Evolutionary conservation across 1,140 invertebrate genomes (phyloP).

Genomic region (Nasonia vitripennis): DNA sequence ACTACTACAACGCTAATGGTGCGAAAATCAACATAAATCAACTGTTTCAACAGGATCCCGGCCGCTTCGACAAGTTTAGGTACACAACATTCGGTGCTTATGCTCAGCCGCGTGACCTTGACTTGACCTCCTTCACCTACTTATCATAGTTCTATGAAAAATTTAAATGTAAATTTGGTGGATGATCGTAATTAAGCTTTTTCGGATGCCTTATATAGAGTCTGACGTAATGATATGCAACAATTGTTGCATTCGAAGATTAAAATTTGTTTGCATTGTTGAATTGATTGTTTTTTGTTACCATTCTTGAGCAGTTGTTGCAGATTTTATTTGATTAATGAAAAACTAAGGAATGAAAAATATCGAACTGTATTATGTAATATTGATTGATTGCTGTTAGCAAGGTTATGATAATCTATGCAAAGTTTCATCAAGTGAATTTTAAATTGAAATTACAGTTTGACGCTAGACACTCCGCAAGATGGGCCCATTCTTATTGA

Average conservation of each 20-base stretch:
- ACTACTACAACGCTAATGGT: constrained; percentile 81
- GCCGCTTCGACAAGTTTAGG: constrained; percentile 90
- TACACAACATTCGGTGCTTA: constrained; percentile 65
- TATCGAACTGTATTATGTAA: constrained; percentile 11
- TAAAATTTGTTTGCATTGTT: neutral
- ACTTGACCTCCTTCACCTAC: constrained; percentile 59
- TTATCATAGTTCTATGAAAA: constrained; percentile 18
- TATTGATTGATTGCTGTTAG: neutral
- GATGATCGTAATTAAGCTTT: neutral
- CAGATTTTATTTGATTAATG: neutral
- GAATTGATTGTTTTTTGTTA: neutral
- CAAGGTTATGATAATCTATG: constrained; percentile 4
- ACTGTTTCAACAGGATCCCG: constrained; percentile 84
- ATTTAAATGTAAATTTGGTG: constrained; percentile 30
- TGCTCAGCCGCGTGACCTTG: constrained; percentile 62
- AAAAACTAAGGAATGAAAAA: neutral
- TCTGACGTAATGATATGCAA: constrained; percentile 13
- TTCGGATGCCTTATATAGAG: neutral
- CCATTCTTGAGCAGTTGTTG: neutral
- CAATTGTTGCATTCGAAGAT: neutral
- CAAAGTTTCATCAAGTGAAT: neutral
- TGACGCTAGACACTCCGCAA: constrained; percentile 83
- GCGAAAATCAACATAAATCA: constrained; percentile 85
- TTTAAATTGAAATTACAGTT: constrained; percentile 47
- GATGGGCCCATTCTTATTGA: constrained; percentile 94